Conservation (phyloP, 2,797 vertebrate genomes). For the Botia almorhae region DNA sequence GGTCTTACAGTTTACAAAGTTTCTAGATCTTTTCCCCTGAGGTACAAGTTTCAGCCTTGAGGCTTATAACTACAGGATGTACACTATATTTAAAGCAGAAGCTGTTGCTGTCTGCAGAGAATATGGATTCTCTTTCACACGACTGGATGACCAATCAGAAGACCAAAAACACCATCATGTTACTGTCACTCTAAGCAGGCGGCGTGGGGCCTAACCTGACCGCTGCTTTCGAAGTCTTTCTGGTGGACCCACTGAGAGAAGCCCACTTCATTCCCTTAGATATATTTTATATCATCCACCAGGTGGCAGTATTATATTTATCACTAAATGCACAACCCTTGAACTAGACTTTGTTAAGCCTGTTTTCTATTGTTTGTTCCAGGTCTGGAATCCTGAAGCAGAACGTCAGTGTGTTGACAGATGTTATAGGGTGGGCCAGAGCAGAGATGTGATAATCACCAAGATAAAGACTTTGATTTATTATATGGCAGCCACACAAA, state of each 20-base stretch:
- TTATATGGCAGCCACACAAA: background rate
- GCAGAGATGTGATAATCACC: slow-evolving; percentile 84
- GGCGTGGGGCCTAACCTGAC: slow-evolving; percentile 92
- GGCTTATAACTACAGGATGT: background rate
- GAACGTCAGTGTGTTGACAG: slow-evolving; percentile 91
- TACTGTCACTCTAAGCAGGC: slow-evolving; percentile 90
- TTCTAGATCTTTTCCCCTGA: slow-evolving; percentile 76
- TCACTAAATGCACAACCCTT: background rate
- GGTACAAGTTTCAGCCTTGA: background rate
- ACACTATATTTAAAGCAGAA: background rate
- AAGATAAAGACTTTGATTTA: slow-evolving; percentile 77
- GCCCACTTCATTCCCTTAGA: too few species aligned
- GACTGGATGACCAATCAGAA: slow-evolving; percentile 87
- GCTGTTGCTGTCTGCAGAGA: slow-evolving; percentile 71
- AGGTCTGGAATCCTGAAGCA: slow-evolving; percentile 92
- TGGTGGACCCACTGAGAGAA: slow-evolving; percentile 88
- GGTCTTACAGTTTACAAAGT: slow-evolving; percentile 90
- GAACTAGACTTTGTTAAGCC: background rate
- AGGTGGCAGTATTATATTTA: background rate
- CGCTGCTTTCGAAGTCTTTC: slow-evolving; percentile 87
- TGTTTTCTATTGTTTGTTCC: slow-evolving; percentile 21
- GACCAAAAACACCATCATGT: slow-evolving; percentile 85
- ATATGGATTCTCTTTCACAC: slow-evolving; percentile 85
- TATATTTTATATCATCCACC: background rate
- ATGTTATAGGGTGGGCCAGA: slow-evolving; percentile 88